These are phyloP conservation scores for Anthoptus insignis DNA, from an alignment of 2,888 invertebrate genomes.

Conservation along the genomic window DNA sequence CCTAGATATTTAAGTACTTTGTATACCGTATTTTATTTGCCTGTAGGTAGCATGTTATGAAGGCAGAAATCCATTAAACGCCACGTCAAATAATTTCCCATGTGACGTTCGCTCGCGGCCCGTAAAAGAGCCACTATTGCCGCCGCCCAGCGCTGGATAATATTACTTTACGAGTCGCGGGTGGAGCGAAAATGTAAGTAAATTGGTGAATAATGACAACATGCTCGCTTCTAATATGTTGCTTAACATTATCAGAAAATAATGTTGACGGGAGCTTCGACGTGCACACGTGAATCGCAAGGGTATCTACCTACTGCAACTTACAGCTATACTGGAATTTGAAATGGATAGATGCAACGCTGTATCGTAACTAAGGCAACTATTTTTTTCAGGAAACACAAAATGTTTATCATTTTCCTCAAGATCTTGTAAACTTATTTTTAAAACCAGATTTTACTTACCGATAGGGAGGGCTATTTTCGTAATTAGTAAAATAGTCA, in stretches of 20 bases:
- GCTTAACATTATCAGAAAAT: conserved; percentile 35
- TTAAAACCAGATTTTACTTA: too few relatives aligned
- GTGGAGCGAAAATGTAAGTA: conserved; percentile 82
- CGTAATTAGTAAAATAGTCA: too few relatives aligned
- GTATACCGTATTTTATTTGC: conserved; percentile 76
- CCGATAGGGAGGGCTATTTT: too few relatives aligned
- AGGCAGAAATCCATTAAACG: conserved; percentile 87
- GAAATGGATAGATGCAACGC: too few relatives aligned
- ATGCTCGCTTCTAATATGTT: conserved; percentile 61
- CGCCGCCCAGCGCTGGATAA: conserved; percentile 83
- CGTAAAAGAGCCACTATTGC: conserved; percentile 86
- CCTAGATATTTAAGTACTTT: conserved; percentile 53
- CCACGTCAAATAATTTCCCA: conserved; percentile 87
- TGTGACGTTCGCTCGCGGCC: conserved; percentile 85
- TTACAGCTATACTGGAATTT: too few relatives aligned
- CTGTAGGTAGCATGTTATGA: conserved; percentile 84
- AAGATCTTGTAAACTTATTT: too few relatives aligned
- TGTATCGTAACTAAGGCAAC: too few relatives aligned
- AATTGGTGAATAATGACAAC: conserved; percentile 85
- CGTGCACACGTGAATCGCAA: too few relatives aligned
- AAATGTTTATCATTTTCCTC: too few relatives aligned
- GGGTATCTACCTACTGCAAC: too few relatives aligned
- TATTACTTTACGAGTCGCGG: conserved; percentile 85
- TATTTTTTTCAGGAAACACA: too few relatives aligned
- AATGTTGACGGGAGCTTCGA: too few relatives aligned